Evolutionary conservation across 1,140 invertebrate genomes (phyloP), one percentile per base, ranked within the genome.

Genomic region (Tribolium castaneum): DNA sequence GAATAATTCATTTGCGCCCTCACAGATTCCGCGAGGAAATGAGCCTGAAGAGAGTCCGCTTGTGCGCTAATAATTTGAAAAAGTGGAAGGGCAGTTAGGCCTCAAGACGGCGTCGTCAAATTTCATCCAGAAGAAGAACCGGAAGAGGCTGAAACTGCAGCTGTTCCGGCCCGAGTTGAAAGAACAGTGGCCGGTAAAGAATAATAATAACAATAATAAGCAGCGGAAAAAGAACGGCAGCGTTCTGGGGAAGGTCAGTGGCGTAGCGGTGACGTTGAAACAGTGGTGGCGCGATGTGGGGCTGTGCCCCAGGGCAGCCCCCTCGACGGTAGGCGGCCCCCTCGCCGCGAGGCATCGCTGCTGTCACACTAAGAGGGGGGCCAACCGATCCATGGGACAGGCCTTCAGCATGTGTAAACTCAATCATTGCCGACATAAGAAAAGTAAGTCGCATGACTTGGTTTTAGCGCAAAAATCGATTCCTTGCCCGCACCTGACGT

Each of bases 261-360:
- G 84, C 75, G 85, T 86, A 82, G 84, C 86, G 81, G 85, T 87
- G 83, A 85, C 83, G 56, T 79, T 87, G 70, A 87, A 87, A 82
- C 82, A 85, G 84, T 86, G 85, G 86, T 87, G 86, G 86, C 84
- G 85, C 80, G 86, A 87, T 87, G 86, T 85, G 85, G 86, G 85
- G 84, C 84, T 86, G 62, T 87, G 86, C 82, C 84, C 85, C 83
- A 77, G 81, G 83, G 82, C 81, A 79, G 73, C 80, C 80, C 80
- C 81, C 80, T 80, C 81, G 76, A 62, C 81, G 70, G 52, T 78
- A 78, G 80, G 78, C 75, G 78, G 80, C 79, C 52, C 79, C 75
- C 75, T 54, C 74, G 75, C 79, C 70, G 78, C 81, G 73, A 59
- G 54, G 25, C 70, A 80, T 74, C 75, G 76, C 34, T 76, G 70